Evolutionary conservation across 2,113 vertebrate genomes (phyloP).

Genomic region (Carettochelys insculpta): DNA sequence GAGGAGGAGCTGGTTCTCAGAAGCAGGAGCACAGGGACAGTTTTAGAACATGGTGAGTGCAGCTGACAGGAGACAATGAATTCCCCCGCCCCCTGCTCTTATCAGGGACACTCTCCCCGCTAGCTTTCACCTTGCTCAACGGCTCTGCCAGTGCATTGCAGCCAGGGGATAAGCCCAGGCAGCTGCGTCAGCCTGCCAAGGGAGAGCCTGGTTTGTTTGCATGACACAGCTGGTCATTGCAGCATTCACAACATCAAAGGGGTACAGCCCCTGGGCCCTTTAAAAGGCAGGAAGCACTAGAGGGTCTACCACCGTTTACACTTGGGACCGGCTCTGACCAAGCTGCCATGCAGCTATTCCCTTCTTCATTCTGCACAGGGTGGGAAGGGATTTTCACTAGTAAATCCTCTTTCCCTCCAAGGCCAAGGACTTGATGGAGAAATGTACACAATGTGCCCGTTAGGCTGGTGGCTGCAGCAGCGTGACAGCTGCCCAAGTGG

Average conservation of each 20-base stretch:
- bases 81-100: not conserved
- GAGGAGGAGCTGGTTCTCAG: too few relatives aligned
- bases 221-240: not conserved
- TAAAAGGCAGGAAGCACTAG: not conserved
- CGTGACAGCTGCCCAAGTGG: accelerated
- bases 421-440: accelerated
- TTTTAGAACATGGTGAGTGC: not conserved
- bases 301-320: not conserved
- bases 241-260: too few relatives aligned
- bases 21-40: not conserved
- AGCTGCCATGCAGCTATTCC: not conserved
- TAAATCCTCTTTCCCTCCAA: not conserved
- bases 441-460: accelerated
- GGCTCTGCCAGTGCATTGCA: not conserved
- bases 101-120: not conserved
- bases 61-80: not conserved
- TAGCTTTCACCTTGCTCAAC: not conserved
- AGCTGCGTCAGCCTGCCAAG: not conserved
- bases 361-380: not conserved
- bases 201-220: not conserved
- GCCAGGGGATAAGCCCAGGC: not conserved
- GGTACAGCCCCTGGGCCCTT: not conserved
- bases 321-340: not conserved
- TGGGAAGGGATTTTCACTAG: not conserved
- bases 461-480: not conserved